phyloP scores from a whole-genome alignment of 2,888 invertebrate genomes.

The Carpatolechia fugitivella region DNA sequence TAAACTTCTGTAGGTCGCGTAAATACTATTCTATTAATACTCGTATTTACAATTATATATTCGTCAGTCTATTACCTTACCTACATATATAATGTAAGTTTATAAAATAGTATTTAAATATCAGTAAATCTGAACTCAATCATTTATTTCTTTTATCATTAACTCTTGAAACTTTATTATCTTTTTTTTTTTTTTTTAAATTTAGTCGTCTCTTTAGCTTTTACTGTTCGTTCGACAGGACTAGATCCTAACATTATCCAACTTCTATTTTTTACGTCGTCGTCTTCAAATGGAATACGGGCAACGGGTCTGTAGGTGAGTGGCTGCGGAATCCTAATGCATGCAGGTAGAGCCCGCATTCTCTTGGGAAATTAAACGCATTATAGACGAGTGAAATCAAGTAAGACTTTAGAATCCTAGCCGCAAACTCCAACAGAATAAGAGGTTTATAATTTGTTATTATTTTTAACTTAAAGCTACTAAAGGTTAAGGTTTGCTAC shows the following conservation, averaged over 20 bases:
- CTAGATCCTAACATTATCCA: conserved; percentile 71
- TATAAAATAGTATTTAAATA: too few species aligned
- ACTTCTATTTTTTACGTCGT: conserved; percentile 67
- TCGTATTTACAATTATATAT: too few species aligned
- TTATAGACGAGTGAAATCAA: background rate
- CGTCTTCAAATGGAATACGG: conserved; percentile 72
- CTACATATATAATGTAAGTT: too few species aligned
- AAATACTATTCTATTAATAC: too few species aligned
- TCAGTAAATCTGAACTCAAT: too few species aligned
- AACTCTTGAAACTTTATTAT: background rate
- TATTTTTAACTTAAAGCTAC: too few species aligned
- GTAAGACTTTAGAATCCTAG: background rate
- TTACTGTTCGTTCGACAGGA: conserved; percentile 33
- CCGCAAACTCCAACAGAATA: background rate
- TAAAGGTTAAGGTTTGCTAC: too few species aligned
- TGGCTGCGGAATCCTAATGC: conserved; percentile 64
- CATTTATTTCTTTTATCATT: background rate
- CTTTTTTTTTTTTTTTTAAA: background rate
- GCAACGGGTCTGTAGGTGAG: conserved; percentile 79
- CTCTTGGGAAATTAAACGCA: conserved; percentile 17
- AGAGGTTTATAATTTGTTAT: too few species aligned
- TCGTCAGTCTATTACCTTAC: too few species aligned
- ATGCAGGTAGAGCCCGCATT: conserved; percentile 59
- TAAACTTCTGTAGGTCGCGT: too few species aligned
- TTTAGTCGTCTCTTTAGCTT: conserved; percentile 43